Conservation (phyloP, 2,888 invertebrate species). For the Macrosiphum euphorbiae region DNA sequence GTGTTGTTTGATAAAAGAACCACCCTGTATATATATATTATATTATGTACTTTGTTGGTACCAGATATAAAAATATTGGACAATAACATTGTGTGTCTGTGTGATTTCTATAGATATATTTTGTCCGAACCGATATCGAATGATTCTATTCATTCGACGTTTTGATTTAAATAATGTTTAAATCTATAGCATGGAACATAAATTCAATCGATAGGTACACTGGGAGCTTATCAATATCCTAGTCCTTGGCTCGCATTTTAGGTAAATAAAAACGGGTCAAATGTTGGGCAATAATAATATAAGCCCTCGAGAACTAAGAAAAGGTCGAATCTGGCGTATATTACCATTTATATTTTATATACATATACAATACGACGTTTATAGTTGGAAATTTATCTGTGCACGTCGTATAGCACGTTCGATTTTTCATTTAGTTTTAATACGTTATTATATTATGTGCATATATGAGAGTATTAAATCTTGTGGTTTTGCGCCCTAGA, state of each 20-base stretch:
- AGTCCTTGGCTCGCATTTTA: constrained; percentile 15
- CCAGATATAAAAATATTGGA: background rate
- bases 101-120: background rate
- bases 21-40: no score
- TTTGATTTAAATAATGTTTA: background rate
- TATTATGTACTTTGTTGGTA: no score
- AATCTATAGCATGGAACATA: background rate
- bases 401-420: background rate
- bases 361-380: background rate
- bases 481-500: constrained; percentile 53
- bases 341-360: background rate
- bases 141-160: background rate
- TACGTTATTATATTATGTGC: constrained; percentile 27
- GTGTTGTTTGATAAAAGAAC: no score
- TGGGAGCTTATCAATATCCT: constrained; percentile 17
- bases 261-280: constrained; percentile 51
- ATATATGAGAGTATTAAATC: constrained; percentile 47
- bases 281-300: constrained; percentile 47
- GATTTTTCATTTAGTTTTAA: constrained; percentile 50
- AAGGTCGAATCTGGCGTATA: constrained; percentile 43
- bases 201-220: background rate
- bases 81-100: background rate
- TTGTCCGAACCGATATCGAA: background rate
- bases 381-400: constrained; percentile 29
- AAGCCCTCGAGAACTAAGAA: constrained; percentile 48